Conservation (phyloP, 2,113 vertebrate species). For the Picathartes gymnocephalus region DNA sequence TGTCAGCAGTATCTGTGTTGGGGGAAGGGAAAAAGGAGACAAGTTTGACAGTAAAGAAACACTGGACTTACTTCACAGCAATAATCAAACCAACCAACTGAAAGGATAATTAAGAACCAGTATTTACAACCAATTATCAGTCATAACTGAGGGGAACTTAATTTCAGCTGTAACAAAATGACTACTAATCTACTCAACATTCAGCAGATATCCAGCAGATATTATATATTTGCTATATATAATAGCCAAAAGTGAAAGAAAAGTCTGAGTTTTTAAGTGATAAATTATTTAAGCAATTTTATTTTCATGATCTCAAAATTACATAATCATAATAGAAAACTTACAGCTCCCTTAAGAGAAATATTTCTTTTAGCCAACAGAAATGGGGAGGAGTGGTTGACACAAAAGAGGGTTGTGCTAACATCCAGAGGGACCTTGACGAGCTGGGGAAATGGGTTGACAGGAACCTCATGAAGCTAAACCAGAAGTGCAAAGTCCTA, state of each 20-base stretch:
- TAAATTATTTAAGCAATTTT: background rate
- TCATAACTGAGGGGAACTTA: background rate
- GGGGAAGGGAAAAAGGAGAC: background rate
- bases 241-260: background rate
- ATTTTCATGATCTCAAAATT: background rate
- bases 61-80: background rate
- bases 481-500: background rate
- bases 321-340: background rate
- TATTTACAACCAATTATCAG: background rate
- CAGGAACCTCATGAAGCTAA: background rate
- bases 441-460: background rate
- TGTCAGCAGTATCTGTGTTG: background rate
- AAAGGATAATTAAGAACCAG: background rate
- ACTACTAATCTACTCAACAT: background rate
- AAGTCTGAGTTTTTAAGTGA: background rate
- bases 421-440: background rate
- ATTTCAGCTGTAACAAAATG: background rate
- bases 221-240: background rate
- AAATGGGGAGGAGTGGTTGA: background rate
- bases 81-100: background rate
- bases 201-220: background rate
- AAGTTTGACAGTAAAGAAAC: background rate
- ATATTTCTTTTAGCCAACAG: background rate
- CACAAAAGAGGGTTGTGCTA: background rate
- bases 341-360: background rate